A percentile compares a stretch with the other conserved stretches of the same genome.
phyloP scores from a whole-genome alignment of 2,113 vertebrate species.

The Arizona elegans region DNA sequence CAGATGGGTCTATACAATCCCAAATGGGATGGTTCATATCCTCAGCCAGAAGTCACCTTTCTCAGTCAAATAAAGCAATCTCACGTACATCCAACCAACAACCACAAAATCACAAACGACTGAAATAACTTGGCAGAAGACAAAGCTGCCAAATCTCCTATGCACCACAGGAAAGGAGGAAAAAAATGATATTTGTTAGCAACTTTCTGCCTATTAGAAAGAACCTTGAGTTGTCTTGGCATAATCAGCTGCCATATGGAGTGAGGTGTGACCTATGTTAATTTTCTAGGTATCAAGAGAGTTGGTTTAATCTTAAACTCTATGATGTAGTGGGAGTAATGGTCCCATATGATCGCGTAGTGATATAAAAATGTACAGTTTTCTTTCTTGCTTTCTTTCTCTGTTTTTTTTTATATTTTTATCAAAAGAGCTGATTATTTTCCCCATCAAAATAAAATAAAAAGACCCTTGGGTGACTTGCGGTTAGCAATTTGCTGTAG shows the following conservation, averaged over 20 bases:
- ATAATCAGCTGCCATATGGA: slow-evolving; percentile 60
- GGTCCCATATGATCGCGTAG: slow-evolving; percentile 47
- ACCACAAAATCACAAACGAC: slow-evolving; percentile 48
- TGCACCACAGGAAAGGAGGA: slow-evolving; percentile 45
- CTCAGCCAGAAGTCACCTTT: slow-evolving; percentile 31
- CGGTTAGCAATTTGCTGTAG: background rate
- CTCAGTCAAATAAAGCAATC: slow-evolving; percentile 57
- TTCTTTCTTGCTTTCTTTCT: background rate
- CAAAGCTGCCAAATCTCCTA: slow-evolving; percentile 51
- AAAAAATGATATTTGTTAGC: slow-evolving; percentile 58
- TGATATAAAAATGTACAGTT: slow-evolving; percentile 8
- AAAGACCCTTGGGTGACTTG: background rate
- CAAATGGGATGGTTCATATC: slow-evolving; percentile 16
- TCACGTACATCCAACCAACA: slow-evolving; percentile 34
- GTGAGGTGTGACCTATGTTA: slow-evolving; percentile 61
- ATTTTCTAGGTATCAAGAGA: slow-evolving; percentile 64
- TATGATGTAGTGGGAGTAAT: slow-evolving; percentile 56
- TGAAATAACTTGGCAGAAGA: slow-evolving; percentile 58
- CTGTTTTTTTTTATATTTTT: background rate
- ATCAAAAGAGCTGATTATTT: slow-evolving; percentile 3
- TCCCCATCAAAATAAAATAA: background rate
- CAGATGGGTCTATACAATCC: slow-evolving; percentile 35
- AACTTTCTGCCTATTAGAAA: slow-evolving; percentile 62
- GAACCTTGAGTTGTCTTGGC: slow-evolving; percentile 66
- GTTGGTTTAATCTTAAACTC: slow-evolving; percentile 61